Evolutionary conservation across 2,797 vertebrate genomes (phyloP), one percentile per base, ranked within the genome.

Genomic region (Amblyopsis hoosieri): DNA sequence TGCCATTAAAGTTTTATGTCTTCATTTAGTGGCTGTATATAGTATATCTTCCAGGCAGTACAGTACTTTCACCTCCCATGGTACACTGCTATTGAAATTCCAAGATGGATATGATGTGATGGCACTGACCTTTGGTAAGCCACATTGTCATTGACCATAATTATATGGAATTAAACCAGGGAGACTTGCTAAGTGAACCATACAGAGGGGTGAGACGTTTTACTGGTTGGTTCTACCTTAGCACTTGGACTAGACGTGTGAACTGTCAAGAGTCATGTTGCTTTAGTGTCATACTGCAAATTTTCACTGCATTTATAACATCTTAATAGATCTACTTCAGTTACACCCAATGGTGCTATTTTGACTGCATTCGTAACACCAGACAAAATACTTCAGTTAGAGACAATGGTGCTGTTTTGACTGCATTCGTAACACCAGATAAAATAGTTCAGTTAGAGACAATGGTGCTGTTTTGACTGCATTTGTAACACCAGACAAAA

Each of bases 11-110:
- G 72, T 78, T 77, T 80, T 73, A 86, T 74, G 53, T 57, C 55
- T 71, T 81, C 75, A 72, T 89, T 85, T 85, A 67, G 70, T 85
- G 72, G 57, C 52, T 68, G 75, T 73, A 67, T 81, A 67, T 69
- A 62, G 78, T 75, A 33, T 64, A 74, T 71, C 50, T 70, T 56
- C 64, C 62, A 72, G 66, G 57, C 67, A 67, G 72, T 33, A 51
- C 55, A 29, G 55, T 61, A 62, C 3, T 15, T 77, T 75, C 73
- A 62, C 73, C 64, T 76, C 60, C 71, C 9, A 2, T 54, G 56
- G 63, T 71, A 80, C 78, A 76, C 67, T 79, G 62, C 49, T 10
- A 60, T 70, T 83, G 78, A 80, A 77, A 88, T 8, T 31, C 23
- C 72, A 61, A 73, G 75, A 77, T 67, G 60, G 70, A 82, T 75